phyloP scores from a whole-genome alignment of 1,140 invertebrate species.

The Centruroides vittatus region DNA sequence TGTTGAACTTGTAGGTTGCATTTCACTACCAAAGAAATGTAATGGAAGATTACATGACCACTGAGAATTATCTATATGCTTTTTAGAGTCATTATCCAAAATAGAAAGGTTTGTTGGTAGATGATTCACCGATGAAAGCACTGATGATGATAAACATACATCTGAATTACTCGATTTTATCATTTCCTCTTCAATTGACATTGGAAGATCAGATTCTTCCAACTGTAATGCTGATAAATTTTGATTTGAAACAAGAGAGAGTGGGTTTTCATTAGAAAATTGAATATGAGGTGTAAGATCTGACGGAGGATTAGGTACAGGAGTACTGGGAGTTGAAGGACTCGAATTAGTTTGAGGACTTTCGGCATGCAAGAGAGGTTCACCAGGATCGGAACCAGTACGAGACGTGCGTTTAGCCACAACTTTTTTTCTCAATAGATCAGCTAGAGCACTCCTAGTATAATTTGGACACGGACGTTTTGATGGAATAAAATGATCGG shows the following conservation, averaged over 20 bases:
- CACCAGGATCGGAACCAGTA: slow-evolving; percentile 21
- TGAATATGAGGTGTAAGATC: background rate
- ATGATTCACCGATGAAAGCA: background rate
- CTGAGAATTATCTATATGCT: background rate
- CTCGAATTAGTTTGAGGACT: too few species aligned
- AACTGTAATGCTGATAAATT: background rate
- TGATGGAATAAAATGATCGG: slow-evolving; percentile 42
- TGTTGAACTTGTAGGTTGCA: background rate
- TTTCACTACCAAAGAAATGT: too few species aligned
- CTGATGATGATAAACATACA: background rate
- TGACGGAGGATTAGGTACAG: background rate
- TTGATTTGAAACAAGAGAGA: background rate
- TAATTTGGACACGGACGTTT: slow-evolving; percentile 29
- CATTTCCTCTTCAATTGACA: background rate
- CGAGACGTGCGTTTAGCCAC: slow-evolving; percentile 18
- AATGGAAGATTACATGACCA: too few species aligned
- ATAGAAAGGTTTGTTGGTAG: background rate
- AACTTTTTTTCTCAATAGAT: slow-evolving; percentile 18
- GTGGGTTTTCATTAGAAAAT: background rate
- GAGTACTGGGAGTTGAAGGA: background rate
- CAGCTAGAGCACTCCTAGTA: slow-evolving; percentile 16
- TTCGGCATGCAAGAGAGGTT: slow-evolving; percentile 3
- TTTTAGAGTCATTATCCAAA: background rate
- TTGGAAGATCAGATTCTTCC: background rate
- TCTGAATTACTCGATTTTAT: background rate